These are phyloP conservation scores for Cyanistes caeruleus DNA, from an alignment of 2,113 vertebrate species.

Conservation along the genomic window DNA sequence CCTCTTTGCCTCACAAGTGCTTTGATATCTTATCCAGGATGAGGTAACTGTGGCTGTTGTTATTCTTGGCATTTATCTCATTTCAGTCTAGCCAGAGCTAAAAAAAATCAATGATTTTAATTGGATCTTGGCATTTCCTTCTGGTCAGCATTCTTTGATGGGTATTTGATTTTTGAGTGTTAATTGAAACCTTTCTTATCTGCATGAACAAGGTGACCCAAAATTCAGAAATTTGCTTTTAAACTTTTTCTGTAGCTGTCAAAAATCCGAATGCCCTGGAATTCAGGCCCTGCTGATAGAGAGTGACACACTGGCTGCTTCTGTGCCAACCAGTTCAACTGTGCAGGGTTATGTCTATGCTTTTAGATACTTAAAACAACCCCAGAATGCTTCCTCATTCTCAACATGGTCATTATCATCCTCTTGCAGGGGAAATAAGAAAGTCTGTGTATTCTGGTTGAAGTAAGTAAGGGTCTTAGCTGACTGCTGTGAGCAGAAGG, in stretches of 20 bases:
- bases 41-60: not conserved
- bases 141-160: not conserved
- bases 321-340: not conserved
- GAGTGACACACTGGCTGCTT: not conserved
- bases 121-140: not conserved
- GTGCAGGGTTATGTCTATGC: not conserved
- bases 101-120: not conserved
- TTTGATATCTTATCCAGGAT: not conserved
- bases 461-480: not conserved
- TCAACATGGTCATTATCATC: not conserved
- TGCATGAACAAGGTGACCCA: not conserved
- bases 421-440: not conserved
- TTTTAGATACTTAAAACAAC: not conserved
- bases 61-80: not conserved
- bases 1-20: not conserved
- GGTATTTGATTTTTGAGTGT: not conserved
- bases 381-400: not conserved
- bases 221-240: not conserved
- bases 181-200: not conserved
- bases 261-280: not conserved
- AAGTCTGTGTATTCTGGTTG: not conserved
- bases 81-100: not conserved
- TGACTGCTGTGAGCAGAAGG: not conserved
- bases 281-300: not conserved
- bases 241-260: not conserved